Evolutionary conservation across 2,888 invertebrate species (phyloP), one percentile per base, ranked within the genome.

Genomic region (Siphlonurus alternatus): DNA sequence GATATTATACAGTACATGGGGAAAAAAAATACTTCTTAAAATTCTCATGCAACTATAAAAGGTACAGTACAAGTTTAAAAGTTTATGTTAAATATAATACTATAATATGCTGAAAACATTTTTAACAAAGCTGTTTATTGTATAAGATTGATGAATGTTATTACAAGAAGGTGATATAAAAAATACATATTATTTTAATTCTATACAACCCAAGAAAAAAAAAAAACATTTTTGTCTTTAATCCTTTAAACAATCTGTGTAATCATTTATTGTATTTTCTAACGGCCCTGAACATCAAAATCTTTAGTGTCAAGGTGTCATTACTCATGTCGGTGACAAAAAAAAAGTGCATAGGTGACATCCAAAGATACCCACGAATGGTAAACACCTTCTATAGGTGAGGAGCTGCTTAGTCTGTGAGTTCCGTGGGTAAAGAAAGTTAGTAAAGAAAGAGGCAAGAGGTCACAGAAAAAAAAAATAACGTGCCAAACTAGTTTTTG

Each of bases 141-240:
- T 56, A n/a, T 22, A 56, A 56, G 56, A 56, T 56, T 56, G 56
- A 56, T 56, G 56, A 56, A 56, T 56, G 56, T 56, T 56, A 56
- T 56, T 56, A 10, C n/a, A 56, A 56, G 19, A 56, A 56, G n/a
- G 56, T 5, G 5, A 56, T 10, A 56, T 10, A 20, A 56, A 7
- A 22, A 18, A 38, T 38, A 10, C 15, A 5, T 5, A 38, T 10
- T 38, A 38, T 38, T 10, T 10, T 38, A 10, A 5, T 10, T 38
- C 38, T 10, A 38, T 15, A 38, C 5, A 38, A 38, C 5, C 5
- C 15, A 38, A 10, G 15, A 38, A 38, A 10, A 38, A 38, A 10
- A 38, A 22, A n/a, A 56, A 20, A 56, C 5, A 22, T 20, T 10
- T 56, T 18, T 56, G n/a, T 22, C 56, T 20, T 56, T 56, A 56